A percentile compares a stretch with the other conserved stretches of the same genome.
Evolutionary conservation across 2,113 vertebrate genomes (phyloP).

Genomic region (Melanostigma gelatinosum): DNA sequence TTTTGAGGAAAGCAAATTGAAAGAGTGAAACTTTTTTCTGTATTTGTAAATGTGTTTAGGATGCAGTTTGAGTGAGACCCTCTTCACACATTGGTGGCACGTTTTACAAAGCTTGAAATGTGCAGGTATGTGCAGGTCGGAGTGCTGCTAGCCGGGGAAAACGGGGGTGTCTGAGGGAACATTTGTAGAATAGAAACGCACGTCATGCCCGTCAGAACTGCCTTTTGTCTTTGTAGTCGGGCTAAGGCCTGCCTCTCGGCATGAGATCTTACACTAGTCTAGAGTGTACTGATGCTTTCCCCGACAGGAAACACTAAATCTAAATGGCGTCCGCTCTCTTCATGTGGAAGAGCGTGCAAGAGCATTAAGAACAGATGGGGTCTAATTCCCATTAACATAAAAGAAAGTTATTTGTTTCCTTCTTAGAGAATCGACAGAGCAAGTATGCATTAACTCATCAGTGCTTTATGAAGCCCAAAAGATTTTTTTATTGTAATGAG

Average conservation of each 20-base stretch:
- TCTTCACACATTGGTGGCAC: background rate
- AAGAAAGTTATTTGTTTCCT: conserved; percentile 2
- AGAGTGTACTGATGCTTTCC: conserved; percentile 12
- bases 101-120: conserved; percentile 31
- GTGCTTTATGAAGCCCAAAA: background rate
- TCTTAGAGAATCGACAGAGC: background rate
- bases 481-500: background rate
- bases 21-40: background rate
- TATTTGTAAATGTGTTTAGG: background rate
- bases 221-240: conserved; percentile 59
- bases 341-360: background rate
- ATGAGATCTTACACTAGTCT: conserved; percentile 26
- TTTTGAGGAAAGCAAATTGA: background rate
- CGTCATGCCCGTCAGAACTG: conserved; percentile 63
- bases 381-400: background rate
- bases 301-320: background rate
- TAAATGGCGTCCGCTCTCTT: conserved; percentile 27
- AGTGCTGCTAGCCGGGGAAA: conserved; percentile 60
- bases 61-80: background rate
- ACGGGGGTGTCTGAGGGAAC: conserved; percentile 49
- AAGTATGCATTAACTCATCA: conserved; percentile 1
- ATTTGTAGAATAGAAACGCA: conserved; percentile 61
- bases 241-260: conserved; percentile 47
- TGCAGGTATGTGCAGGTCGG: conserved; percentile 49
- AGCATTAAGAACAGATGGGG: conserved; percentile 11